Evolutionary conservation across 2,113 vertebrate genomes (phyloP), one percentile per base, ranked within the genome.

Genomic region (Tapirus terrestris): DNA sequence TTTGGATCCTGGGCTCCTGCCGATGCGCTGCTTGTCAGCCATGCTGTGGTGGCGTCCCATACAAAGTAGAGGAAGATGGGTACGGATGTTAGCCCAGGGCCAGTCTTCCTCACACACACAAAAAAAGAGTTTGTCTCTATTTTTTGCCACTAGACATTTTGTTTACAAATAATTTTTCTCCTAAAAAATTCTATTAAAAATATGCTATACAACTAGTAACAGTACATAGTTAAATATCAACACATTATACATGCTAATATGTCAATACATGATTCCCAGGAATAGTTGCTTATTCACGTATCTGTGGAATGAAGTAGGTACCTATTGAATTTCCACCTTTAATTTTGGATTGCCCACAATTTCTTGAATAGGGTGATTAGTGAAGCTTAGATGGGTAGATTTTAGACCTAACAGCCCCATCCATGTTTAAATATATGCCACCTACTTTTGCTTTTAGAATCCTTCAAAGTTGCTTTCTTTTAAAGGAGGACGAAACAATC

Each of bases 81-180:
- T 4, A 39, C 39, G 39, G 39, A 39, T 39, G 39, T 39, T 39
- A 39, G 39, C 39, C 39, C 39, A 39, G 39, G 39, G 39, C 39
- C 39, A 39, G 39, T 39, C 39, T 39, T 39, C 39, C 39, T 39
- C 39, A 39, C 39, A 39, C n/a, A n/a, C n/a, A 39, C 2, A 39
- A 39, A 39, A 39, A 39, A 39, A 39, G 39, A 39, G 0, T 43
- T 67, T 61, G 33, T 86, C 18, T 79, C 17, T 23, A 61, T 39
- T 73, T n/a, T 90, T 90, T 88, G 31, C 72, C 25, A 91, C 72
- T 85, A 60, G 31, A 33, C 25, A 81, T 89, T 58, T 81, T 61
- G 51, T 33, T 45, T 81, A 29, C 13, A 92, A 92, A 82, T n/a
- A 51, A 72, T 65, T 95, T 86, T 93, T 63, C 87, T 29, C 65